These are phyloP conservation scores for Crambe crambe DNA, from an alignment of 37 sponge, comb jelly and placozoan species.

Conservation along the genomic window DNA sequence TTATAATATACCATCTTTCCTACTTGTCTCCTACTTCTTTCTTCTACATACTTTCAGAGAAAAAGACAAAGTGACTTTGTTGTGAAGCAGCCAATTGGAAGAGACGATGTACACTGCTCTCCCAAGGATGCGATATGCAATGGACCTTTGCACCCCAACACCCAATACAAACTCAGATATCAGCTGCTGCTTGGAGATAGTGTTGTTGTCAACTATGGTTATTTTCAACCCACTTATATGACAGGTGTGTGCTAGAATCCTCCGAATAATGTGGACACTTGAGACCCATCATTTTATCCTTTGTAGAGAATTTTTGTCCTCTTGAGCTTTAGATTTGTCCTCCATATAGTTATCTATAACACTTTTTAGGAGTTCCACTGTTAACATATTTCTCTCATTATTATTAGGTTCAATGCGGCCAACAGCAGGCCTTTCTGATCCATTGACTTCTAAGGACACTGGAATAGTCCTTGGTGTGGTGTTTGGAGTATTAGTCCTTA, in stretches of 20 bases:
- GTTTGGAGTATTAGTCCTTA: too few species aligned
- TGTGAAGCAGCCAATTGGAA: background rate
- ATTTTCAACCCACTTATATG: background rate
- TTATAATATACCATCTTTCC: too few species aligned
- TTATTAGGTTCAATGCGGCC: too few species aligned
- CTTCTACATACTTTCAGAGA: background rate
- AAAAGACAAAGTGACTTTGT: background rate
- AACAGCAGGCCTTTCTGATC: too few species aligned
- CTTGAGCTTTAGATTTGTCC: too few species aligned
- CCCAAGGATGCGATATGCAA: conserved; percentile 47
- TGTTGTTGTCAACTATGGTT: background rate
- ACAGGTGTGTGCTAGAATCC: background rate
- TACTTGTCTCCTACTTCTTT: background rate
- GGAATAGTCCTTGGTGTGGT: too few species aligned
- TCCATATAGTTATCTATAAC: too few species aligned
- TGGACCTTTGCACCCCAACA: conserved; percentile 51
- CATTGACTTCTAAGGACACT: too few species aligned
- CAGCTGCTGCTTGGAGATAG: conserved; percentile 3
- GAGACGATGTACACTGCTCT: conserved; percentile 19
- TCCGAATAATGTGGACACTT: too few species aligned
- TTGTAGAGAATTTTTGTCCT: background rate
- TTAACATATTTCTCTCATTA: too few species aligned
- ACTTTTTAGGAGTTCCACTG: too few species aligned
- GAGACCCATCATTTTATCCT: too few species aligned
- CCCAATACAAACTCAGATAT: conserved; percentile 40